Evolutionary conservation across 2,888 invertebrate species (phyloP).

Genomic region (Acleris literana): DNA sequence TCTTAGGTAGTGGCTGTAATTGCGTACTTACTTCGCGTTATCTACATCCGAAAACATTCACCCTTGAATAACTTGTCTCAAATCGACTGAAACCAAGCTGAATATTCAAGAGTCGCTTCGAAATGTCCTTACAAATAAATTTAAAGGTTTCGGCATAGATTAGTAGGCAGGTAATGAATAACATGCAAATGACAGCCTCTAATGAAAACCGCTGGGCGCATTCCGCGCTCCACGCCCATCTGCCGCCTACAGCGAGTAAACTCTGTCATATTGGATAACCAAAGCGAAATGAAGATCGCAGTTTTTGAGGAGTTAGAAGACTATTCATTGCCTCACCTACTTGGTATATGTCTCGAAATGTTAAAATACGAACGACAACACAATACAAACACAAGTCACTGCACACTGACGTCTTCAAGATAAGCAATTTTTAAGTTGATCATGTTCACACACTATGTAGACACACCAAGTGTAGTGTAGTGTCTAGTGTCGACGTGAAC

Average conservation of each 20-base stretch:
- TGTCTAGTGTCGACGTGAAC: too few species aligned
- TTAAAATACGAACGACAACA: too few species aligned
- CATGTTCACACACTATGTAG: too few species aligned
- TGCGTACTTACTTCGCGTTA: too few species aligned
- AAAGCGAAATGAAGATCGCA: neutral
- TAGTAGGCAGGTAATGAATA: constrained; percentile 33
- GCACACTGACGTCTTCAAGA: too few species aligned
- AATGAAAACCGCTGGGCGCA: constrained; percentile 31
- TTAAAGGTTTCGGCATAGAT: constrained; percentile 32
- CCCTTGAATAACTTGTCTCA: neutral
- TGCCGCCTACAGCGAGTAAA: constrained; percentile 4
- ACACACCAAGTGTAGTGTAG: too few species aligned
- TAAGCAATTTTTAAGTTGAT: too few species aligned
- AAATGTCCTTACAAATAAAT: constrained; percentile 25
- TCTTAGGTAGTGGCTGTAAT: too few species aligned
- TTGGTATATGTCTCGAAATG: too few species aligned
- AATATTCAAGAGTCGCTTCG: constrained; percentile 7
- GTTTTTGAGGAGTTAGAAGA: neutral
- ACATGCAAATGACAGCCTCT: constrained; percentile 35
- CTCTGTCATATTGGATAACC: constrained; percentile 9
- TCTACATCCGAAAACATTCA: too few species aligned
- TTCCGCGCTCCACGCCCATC: neutral
- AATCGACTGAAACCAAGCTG: constrained; percentile 2
- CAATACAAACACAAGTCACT: too few species aligned
- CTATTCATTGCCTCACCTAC: too few species aligned